These are phyloP conservation scores for Aix galericulata DNA, from an alignment of 2,113 vertebrate genomes.

Conservation along the genomic window DNA sequence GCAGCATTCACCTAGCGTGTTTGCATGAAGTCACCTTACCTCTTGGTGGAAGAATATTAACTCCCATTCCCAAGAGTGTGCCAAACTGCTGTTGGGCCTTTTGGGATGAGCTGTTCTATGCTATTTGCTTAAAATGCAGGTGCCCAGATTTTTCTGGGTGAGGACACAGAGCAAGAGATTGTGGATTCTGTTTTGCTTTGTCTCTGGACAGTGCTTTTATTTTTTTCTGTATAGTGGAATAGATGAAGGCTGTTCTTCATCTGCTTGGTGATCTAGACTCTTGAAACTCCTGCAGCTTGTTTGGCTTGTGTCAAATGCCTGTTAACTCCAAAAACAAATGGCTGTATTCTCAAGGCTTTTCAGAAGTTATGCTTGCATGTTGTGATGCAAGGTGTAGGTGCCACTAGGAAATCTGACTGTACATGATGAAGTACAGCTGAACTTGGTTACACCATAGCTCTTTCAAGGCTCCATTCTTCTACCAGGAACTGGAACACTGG, in stretches of 20 bases:
- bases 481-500: neutral
- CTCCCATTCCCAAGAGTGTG: neutral
- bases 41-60: neutral
- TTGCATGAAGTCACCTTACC: neutral
- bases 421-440: neutral
- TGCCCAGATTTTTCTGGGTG: neutral
- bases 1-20: neutral
- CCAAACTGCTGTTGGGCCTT: neutral
- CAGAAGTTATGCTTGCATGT: rapidly evolving
- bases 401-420: neutral
- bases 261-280: neutral
- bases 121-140: neutral
- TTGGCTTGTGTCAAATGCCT: neutral
- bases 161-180: neutral
- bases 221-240: neutral
- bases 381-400: neutral
- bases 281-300: neutral
- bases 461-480: neutral
- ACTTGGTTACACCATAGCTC: neutral
- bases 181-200: neutral
- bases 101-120: neutral
- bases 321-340: neutral
- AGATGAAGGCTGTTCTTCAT: neutral
- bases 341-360: neutral
- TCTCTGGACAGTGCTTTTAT: neutral